Evolutionary conservation across 2,113 vertebrate genomes (phyloP).

Genomic region (Lutjanus erythropterus): DNA sequence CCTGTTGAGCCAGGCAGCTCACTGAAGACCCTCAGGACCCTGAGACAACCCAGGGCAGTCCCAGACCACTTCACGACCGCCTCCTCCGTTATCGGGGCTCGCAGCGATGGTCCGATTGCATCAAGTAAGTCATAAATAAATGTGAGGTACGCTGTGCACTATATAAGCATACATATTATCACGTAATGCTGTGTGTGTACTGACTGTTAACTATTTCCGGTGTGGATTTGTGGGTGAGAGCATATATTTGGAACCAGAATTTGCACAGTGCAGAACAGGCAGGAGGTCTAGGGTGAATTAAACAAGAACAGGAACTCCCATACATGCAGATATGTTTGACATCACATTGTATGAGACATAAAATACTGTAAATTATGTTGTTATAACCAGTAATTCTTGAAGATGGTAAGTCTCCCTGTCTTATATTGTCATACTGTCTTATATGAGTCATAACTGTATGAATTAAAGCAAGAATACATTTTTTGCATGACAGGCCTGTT

Average conservation of each 20-base stretch:
- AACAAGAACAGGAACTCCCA: neutral
- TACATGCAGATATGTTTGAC: neutral
- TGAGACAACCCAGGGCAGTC: constrained; percentile 69
- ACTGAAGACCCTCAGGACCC: constrained; percentile 76
- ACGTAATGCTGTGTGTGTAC: neutral
- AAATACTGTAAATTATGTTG: no score
- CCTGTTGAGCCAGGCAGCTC: constrained; percentile 77
- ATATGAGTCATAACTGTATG: neutral
- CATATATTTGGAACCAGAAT: neutral
- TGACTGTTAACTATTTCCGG: no score
- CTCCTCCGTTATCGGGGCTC: constrained; percentile 85
- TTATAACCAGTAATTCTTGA: no score
- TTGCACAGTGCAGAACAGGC: neutral
- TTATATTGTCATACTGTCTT: neutral
- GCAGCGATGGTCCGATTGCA: constrained; percentile 64
- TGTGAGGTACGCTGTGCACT: neutral
- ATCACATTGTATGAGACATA: neutral
- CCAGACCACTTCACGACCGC: constrained; percentile 83
- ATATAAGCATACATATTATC: neutral
- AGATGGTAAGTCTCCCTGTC: no score
- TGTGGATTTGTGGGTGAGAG: neutral
- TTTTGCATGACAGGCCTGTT: neutral
- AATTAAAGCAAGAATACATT: neutral
- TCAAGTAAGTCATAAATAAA: constrained; percentile 78
- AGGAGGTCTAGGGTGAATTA: neutral